Evolutionary conservation across 2,888 invertebrate species (phyloP).

Genomic region (Mechanitis mazaeus): DNA sequence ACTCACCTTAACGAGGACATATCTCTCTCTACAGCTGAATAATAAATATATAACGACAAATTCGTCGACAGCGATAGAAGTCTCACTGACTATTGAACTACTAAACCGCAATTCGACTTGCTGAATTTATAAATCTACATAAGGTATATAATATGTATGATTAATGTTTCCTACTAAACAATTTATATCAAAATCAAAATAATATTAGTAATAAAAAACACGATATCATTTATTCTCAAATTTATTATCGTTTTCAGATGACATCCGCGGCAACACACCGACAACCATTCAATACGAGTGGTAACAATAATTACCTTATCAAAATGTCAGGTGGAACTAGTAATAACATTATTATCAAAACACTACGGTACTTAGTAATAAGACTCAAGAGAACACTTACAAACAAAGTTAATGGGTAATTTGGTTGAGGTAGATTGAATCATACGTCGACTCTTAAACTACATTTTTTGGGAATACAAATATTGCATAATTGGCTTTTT

Average conservation of each 20-base stretch:
- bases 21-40: too few species aligned
- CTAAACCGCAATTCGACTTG: too few species aligned
- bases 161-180: too few species aligned
- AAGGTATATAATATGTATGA: too few species aligned
- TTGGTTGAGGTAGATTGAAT: conserved; percentile 75
- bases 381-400: conserved; percentile 74
- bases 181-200: too few species aligned
- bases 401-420: conserved; percentile 73
- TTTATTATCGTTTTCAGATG: conserved; percentile 48
- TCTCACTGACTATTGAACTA: too few species aligned
- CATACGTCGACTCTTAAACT: conserved; percentile 43
- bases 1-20: too few species aligned
- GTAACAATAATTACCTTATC: conserved; percentile 75
- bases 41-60: too few species aligned
- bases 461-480: conserved; percentile 34
- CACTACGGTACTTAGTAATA: conserved; percentile 67
- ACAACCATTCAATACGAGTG: conserved; percentile 64
- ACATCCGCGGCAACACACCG: conserved; percentile 58
- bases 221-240: conserved; percentile 34
- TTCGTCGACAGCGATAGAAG: too few species aligned
- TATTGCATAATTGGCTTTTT: not conserved
- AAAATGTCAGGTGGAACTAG: conserved; percentile 69
- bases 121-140: too few species aligned
- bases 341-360: conserved; percentile 67
- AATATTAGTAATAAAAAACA: conserved; percentile 36